These are phyloP conservation scores for Notarius quadriscutis DNA, from an alignment of 2,113 vertebrate genomes.

Conservation along the genomic window DNA sequence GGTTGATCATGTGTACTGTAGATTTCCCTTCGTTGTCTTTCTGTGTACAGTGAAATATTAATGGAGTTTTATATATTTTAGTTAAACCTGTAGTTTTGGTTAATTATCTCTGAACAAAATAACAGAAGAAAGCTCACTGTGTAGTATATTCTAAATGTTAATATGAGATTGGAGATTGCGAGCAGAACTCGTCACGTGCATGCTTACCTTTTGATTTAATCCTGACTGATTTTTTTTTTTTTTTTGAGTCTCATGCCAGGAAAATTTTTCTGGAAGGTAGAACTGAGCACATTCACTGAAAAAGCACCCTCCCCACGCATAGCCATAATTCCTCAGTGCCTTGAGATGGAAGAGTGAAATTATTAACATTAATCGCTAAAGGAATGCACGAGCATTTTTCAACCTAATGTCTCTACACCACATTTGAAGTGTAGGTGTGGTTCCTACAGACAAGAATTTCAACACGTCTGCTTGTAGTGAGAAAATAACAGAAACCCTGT, in stretches of 20 bases:
- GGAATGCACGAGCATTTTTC: not conserved
- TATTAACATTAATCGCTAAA: not conserved
- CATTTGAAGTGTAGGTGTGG: not conserved
- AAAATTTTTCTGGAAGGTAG: not conserved
- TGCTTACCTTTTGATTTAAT: not conserved
- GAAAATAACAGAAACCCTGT: not conserved
- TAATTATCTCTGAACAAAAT: conserved; percentile 49
- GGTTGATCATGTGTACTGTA: conserved; percentile 40
- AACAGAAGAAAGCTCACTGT: not conserved
- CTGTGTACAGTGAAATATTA: conserved; percentile 46
- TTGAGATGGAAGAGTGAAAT: not conserved
- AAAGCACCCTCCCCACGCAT: not conserved
- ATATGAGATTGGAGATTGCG: not conserved
- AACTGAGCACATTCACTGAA: conserved; percentile 7
- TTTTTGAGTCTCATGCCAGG: not conserved
- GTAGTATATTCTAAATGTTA: conserved; percentile 30
- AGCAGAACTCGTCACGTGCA: not conserved
- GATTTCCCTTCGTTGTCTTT: conserved; percentile 45
- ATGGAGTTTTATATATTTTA: conserved; percentile 57
- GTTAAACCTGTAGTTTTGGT: conserved; percentile 47
- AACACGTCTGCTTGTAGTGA: not conserved
- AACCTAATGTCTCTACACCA: not conserved
- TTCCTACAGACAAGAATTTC: not conserved
- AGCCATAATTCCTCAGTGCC: conserved; percentile 24
- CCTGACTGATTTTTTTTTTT: not conserved